Base-by-base conservation (phyloP, 1,140 invertebrate species). In the Lerema accius region DNA sequence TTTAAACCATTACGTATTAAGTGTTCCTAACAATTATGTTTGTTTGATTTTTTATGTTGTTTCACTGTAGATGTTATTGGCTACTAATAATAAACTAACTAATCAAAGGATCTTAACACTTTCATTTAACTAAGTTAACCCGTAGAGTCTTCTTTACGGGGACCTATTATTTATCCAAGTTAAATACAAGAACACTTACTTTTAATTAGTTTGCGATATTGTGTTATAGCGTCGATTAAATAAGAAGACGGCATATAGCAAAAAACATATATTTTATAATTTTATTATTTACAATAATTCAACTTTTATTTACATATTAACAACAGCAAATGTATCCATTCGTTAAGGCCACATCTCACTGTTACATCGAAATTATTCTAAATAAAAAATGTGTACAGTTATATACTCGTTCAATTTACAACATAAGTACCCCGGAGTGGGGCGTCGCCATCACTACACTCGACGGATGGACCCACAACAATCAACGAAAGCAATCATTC, bases 271-370 rank as follows among this genome's bases (percentile, higher is more conserved):
- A 89, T 85, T 90, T 86, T 82, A 86, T 86, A 86, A 69, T 86
- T 82, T 86, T 81, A 86, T 88, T 90, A 90, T 89, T 87, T 89
- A 90, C 87, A 90, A 90, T 90, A 90, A 78, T 86, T 90, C 82
- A 90, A 90, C 87, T 88, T 90, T 90, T 90, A 89, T 90, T 87
- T 90, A 90, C 87, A 89, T 90, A 90, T 90, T 82, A 87, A 90
- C 86, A 90, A 87, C 86, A 89, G 87, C 71, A 82, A 86, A 80
- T 84, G 83, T 85, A 80, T 76, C 76, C 75, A 69, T 76, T 56
- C 19, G 53, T 48, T 83, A 87, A 90, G 84, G 84, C 83, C 80
- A 82, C 85, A 86, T 77, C 73, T 71, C 65, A 85, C 85, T 90
- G 86, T 89, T 78, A 64, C 19, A 67, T 75, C 69, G 71, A 69